These are phyloP conservation scores for Vimba vimba DNA, from an alignment of 2,113 vertebrate species.

Conservation along the genomic window DNA sequence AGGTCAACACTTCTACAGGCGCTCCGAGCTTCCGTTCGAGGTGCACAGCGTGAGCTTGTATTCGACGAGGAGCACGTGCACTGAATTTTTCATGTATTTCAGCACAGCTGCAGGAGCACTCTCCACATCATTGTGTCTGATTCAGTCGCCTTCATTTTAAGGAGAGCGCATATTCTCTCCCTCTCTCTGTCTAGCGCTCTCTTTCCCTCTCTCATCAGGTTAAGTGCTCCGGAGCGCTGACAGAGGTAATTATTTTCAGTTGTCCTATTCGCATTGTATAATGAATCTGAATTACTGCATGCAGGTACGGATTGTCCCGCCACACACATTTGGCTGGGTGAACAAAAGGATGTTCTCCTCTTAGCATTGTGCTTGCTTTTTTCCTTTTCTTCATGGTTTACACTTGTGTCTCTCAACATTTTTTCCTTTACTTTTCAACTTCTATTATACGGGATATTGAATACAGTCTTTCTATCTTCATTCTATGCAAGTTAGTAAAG, in stretches of 20 bases:
- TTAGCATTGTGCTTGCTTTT: background rate
- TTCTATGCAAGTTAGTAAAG: background rate
- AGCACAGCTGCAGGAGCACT: conserved; percentile 25
- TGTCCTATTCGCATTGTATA: conserved; percentile 65
- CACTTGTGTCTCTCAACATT: background rate
- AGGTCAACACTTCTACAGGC: conserved; percentile 12
- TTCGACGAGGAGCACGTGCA: conserved; percentile 10
- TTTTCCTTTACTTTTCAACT: background rate
- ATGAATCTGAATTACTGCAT: conserved; percentile 68
- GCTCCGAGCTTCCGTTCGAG: background rate
- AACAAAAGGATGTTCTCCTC: conserved; percentile 6
- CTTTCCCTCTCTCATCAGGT: conserved; percentile 54
- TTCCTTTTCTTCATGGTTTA: background rate
- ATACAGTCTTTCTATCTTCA: background rate
- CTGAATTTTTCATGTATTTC: conserved; percentile 44
- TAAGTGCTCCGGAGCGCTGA: conserved; percentile 68
- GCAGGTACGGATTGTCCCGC: conserved; percentile 63
- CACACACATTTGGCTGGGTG: conserved; percentile 1
- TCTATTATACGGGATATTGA: background rate
- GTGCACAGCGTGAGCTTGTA: conserved; percentile 28
- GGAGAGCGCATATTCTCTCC: conserved; percentile 19
- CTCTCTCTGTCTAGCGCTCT: background rate
- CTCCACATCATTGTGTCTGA: conserved; percentile 37
- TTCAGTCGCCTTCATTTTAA: conserved; percentile 15
- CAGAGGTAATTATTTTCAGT: conserved; percentile 50